These are phyloP conservation scores for Caenorhabditis virilis DNA, from an alignment of 2,888 invertebrate genomes.

Conservation along the genomic window DNA sequence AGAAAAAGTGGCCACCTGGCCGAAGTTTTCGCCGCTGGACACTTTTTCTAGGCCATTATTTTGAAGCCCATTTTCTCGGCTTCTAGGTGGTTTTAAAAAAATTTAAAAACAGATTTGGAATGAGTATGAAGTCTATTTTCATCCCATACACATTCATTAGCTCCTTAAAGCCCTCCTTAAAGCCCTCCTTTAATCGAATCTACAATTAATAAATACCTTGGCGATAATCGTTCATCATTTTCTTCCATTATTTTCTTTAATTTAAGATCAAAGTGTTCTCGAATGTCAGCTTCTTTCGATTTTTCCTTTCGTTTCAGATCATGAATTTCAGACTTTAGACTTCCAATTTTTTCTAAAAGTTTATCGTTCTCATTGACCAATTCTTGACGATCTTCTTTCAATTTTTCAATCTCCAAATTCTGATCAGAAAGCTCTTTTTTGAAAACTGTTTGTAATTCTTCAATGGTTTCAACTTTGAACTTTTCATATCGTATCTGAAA, in stretches of 20 bases:
- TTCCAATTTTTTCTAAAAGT: constrained; percentile 16
- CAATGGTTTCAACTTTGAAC: constrained; percentile 26
- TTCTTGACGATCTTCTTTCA: constrained; percentile 16
- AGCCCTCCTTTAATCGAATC: too few species aligned
- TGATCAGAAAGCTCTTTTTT: constrained; percentile 29
- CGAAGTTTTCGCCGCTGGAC: too few species aligned
- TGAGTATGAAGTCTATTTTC: too few species aligned
- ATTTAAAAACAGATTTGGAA: too few species aligned
- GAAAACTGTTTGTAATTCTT: constrained; percentile 30
- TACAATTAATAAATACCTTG: constrained; percentile 22
- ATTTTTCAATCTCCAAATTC: constrained; percentile 25
- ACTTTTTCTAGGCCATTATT: too few species aligned
- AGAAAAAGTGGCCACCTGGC: too few species aligned
- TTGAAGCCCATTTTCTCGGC: too few species aligned
- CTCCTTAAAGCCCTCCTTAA: too few species aligned
- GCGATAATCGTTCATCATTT: constrained; percentile 10
- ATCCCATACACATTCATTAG: too few species aligned
- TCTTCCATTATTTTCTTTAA: constrained; percentile 15
- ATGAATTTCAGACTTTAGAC: constrained; percentile 13
- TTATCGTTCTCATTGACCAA: constrained; percentile 30
- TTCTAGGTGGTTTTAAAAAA: too few species aligned
- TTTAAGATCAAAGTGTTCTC: constrained; percentile 19
- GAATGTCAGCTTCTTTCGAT: constrained; percentile 18
- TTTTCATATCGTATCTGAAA: constrained; percentile 20
- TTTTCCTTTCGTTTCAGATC: constrained; percentile 24